Evolutionary conservation across 2,888 invertebrate genomes (phyloP).

Genomic region (Syrista parreyssii): DNA sequence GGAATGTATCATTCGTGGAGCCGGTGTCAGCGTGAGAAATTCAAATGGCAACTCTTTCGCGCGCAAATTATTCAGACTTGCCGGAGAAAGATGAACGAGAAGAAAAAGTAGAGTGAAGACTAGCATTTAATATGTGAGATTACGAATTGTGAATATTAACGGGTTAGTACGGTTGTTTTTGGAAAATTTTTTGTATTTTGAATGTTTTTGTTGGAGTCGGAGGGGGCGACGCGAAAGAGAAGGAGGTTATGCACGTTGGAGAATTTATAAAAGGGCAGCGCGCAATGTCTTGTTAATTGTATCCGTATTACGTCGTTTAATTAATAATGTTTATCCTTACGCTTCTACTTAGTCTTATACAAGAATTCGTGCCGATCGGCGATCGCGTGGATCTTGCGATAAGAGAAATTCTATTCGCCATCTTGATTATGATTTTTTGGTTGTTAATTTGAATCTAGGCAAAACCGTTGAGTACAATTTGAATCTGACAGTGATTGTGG

Average conservation of each 20-base stretch:
- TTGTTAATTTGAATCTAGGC: background rate
- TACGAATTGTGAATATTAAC: background rate
- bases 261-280: background rate
- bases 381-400: background rate
- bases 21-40: background rate
- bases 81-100: background rate
- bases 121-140: background rate
- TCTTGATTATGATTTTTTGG: background rate
- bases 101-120: background rate
- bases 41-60: background rate
- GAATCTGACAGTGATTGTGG: background rate
- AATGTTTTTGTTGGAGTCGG: background rate
- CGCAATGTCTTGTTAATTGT: constrained; percentile 1
- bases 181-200: background rate
- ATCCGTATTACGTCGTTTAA: constrained; percentile 1
- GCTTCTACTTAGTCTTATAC: constrained; percentile 4
- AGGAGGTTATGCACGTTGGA: too few relatives aligned
- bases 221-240: too few relatives aligned
- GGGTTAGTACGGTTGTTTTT: background rate
- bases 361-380: background rate
- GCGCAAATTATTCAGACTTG: background rate
- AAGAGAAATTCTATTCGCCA: background rate
- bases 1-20: background rate
- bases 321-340: constrained; percentile 3
- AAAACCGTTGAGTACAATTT: background rate